phyloP scores from a whole-genome alignment of 2,797 vertebrate species.

The Masticophis lateralis region DNA sequence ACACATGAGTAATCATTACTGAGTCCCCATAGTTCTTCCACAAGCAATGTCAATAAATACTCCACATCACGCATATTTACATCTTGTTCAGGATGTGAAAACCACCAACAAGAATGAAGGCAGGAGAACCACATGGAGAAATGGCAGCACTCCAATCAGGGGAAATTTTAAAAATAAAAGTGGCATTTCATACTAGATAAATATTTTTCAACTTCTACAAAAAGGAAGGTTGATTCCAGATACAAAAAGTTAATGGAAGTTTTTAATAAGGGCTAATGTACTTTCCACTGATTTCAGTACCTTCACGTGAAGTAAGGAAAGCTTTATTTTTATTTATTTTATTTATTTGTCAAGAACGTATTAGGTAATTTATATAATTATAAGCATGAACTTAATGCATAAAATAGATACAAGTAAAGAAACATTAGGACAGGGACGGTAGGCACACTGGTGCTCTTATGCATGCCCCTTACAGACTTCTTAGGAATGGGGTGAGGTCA shows the following conservation, averaged over 20 bases:
- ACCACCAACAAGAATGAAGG: slow-evolving; percentile 21
- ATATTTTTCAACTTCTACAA: slow-evolving; percentile 26
- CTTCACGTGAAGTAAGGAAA: not conserved
- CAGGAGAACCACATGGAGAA: not conserved
- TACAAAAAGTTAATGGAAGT: not conserved
- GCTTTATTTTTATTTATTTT: not conserved
- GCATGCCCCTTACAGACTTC: too few species aligned
- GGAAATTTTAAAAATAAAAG: not conserved
- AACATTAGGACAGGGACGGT: too few species aligned
- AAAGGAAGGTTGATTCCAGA: not conserved
- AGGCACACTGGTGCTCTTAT: too few species aligned
- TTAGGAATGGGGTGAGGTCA: too few species aligned
- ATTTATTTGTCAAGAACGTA: too few species aligned
- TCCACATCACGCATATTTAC: slow-evolving; percentile 53
- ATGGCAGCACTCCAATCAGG: not conserved
- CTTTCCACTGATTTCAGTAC: not conserved
- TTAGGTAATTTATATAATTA: too few species aligned
- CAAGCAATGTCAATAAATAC: slow-evolving; percentile 54
- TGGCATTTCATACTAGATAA: slow-evolving; percentile 45
- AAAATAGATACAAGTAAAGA: too few species aligned
- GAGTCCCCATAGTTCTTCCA: slow-evolving; percentile 43
- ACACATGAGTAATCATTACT: slow-evolving; percentile 65
- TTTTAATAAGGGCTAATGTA: not conserved
- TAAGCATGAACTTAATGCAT: too few species aligned
- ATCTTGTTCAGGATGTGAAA: slow-evolving; percentile 51